phyloP scores from a whole-genome alignment of 2,888 invertebrate species.

The Halocaridina rubra region DNA sequence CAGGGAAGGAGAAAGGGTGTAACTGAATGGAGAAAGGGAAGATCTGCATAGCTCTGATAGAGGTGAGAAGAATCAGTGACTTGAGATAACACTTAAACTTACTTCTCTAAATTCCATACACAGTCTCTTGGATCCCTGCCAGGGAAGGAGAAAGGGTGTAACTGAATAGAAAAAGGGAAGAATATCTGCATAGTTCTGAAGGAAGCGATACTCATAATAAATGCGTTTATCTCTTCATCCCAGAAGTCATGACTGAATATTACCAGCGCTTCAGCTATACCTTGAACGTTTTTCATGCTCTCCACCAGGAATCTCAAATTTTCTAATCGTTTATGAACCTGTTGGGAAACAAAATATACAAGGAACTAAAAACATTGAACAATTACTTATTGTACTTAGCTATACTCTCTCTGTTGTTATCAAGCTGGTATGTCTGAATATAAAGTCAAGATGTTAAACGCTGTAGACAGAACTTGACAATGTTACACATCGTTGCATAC shows the following conservation, averaged over 20 bases:
- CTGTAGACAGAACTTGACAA: neutral
- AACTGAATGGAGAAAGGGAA: constrained; percentile 97
- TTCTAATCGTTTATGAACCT: constrained; percentile 89
- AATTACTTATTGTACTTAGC: neutral
- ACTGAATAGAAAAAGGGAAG: constrained; percentile 95
- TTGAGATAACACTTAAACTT: too few relatives aligned
- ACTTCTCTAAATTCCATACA: constrained; percentile 75
- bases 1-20: constrained; percentile 91
- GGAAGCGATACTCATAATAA: constrained; percentile 93
- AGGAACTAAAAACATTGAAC: neutral
- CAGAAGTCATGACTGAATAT: constrained; percentile 97
- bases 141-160: constrained; percentile 91
- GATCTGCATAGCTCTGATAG: constrained; percentile 95
- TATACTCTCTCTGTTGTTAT: neutral
- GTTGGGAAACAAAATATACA: neutral
- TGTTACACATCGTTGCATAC: neutral
- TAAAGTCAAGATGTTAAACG: neutral
- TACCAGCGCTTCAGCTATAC: constrained; percentile 87
- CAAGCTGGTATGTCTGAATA: neutral
- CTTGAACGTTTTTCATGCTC: constrained; percentile 87
- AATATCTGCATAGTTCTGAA: constrained; percentile 97
- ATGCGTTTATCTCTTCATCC: constrained; percentile 88
- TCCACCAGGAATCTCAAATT: constrained; percentile 93
- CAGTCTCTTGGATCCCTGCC: constrained; percentile 95
- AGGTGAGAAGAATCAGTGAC: too few relatives aligned